Conservation (phyloP, 2,888 invertebrate genomes). For the Stenichneumon culpator region DNA sequence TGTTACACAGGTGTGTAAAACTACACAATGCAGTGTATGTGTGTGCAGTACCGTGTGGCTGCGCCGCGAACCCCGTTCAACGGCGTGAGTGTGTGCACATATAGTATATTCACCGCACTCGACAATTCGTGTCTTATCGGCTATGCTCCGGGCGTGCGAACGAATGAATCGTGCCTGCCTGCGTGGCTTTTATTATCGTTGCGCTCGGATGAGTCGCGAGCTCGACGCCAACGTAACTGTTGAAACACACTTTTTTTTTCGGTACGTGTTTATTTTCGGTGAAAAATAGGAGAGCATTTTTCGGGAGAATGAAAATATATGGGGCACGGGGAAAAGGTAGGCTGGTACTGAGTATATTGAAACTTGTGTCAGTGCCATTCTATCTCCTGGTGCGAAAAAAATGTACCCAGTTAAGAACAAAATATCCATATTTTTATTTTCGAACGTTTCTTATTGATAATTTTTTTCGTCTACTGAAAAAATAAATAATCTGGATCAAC, state of each 20-base stretch:
- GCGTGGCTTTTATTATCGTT: conserved; percentile 49
- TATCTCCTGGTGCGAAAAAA: not conserved
- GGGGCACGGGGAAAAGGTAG: conserved; percentile 8
- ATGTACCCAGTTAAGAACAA: not conserved
- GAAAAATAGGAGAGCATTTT: not conserved
- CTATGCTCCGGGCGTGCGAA: conserved; percentile 16
- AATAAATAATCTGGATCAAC: not conserved
- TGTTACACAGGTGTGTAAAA: conserved; percentile 28
- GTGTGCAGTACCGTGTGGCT: not conserved
- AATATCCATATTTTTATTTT: not conserved
- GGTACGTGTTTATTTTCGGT: not conserved
- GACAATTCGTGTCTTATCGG: conserved; percentile 49
- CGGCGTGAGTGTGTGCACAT: not conserved
- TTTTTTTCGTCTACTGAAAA: not conserved
- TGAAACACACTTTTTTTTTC: conserved; percentile 8
- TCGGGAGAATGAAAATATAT: not conserved
- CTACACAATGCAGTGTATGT: not conserved
- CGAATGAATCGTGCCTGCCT: conserved; percentile 47
- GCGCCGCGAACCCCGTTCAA: conserved; percentile 1
- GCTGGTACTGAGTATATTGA: conserved; percentile 33
- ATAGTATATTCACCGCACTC: conserved; percentile 7
- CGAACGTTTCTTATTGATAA: not conserved
- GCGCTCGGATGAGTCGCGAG: conserved; percentile 35
- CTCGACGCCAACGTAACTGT: not conserved
- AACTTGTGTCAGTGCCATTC: conserved; percentile 35